phyloP scores from a whole-genome alignment of 2,888 invertebrate genomes.

The Tenthredo livida region DNA sequence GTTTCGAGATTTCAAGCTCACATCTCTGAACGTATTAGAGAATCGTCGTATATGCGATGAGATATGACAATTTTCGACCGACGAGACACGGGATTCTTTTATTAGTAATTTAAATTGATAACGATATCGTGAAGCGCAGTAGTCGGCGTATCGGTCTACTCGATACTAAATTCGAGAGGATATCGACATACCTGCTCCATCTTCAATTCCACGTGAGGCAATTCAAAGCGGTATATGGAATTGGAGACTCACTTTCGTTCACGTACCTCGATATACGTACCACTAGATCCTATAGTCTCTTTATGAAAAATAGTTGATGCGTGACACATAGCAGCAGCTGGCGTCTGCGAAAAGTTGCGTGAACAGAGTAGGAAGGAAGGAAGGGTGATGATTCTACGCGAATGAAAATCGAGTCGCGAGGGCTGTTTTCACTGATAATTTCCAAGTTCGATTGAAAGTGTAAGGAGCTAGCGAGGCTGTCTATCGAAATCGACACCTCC shows the following conservation, averaged over 20 bases:
- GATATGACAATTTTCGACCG: not conserved
- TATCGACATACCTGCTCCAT: not conserved
- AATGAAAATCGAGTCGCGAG: not conserved
- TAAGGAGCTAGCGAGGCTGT: not conserved
- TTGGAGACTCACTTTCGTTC: not conserved
- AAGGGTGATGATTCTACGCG: not conserved
- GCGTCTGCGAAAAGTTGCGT: not conserved
- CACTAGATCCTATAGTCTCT: not conserved
- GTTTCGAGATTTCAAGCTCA: not conserved
- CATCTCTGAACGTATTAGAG: not conserved
- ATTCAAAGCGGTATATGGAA: not conserved
- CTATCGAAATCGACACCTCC: constrained; percentile 16
- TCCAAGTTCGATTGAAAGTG: not conserved
- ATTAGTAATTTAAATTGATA: not conserved
- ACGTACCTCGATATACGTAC: not conserved
- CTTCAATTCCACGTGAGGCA: not conserved
- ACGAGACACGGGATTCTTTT: not conserved
- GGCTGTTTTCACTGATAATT: not conserved
- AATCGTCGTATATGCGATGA: not conserved
- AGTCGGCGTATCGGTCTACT: not conserved
- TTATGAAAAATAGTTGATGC: not conserved
- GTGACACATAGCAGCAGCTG: constrained; percentile 3
- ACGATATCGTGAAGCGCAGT: not conserved
- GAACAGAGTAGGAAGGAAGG: not conserved
- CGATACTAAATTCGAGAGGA: not conserved